Base-by-base conservation (phyloP, 2,113 vertebrate species). In the Aspidoscelis tigris region DNA sequence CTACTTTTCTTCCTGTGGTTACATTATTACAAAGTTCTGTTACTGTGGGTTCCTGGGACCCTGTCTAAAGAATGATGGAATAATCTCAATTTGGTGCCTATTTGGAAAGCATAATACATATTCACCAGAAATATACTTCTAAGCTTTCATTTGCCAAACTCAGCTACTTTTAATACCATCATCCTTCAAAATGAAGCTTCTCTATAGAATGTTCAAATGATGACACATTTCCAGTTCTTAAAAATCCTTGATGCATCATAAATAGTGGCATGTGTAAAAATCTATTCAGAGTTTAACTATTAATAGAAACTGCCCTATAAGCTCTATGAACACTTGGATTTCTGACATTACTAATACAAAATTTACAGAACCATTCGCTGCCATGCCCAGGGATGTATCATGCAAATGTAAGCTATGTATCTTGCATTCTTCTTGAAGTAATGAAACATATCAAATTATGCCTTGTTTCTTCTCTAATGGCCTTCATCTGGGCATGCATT, bases 121-220 rank as follows among this genome's bases (percentile, higher is more conserved):
- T 50, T 9, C 39, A 66, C 72, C 44, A 76, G 44, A 83, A 76
- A 69, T 76, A 41, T 64, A 76, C 44, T 33, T 76, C 44, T 68
- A 83, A 83, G 81, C 73, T 79, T 84, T 72, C 69, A 79, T 84
- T 65, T 84, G n/a, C 83, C 58, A 84, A 84, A 78, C n/a, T 79
- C 76, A 66, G 55, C 43, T 79, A 73, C 58, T 84, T 78, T 33
- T 79, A 71, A 53, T n/a, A 21, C 77, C 33, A 69, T 72, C 68
- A 41, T 71, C 66, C 66, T 24, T 64, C 66, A 39, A n/a, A 33
- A 72, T 61, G n/a, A 64, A 73, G 58, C 69, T 73, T 66, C 43
- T 73, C 20, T 74, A 3, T 41, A 65, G 79, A 84, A 72, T 84
- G n/a, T 53, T 78, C 68, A 66, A 73, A 79, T 64, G 58, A 84